Conservation (phyloP, 92 coral and sea anemone genomes). For the Umimayanthus chanpuru region DNA sequence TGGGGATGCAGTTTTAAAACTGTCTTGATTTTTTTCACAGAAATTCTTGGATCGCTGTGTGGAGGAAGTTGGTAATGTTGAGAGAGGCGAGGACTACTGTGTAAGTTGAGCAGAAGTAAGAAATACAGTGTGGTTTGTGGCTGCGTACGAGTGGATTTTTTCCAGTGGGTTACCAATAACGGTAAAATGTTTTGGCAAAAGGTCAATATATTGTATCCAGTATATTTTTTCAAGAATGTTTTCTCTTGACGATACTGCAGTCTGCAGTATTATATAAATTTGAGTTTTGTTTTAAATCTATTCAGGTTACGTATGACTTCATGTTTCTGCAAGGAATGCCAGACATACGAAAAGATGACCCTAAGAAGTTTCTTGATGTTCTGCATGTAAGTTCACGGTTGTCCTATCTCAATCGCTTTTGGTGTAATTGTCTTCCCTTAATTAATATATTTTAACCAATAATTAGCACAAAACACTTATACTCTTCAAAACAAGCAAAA, state of each 20-base stretch:
- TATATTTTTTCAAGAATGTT: too few species aligned
- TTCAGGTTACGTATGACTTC: constrained; percentile 82
- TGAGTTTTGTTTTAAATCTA: neutral
- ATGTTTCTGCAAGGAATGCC: constrained; percentile 94
- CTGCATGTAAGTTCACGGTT: constrained; percentile 63
- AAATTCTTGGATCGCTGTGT: constrained; percentile 83
- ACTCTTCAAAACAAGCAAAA: neutral
- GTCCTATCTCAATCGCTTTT: neutral
- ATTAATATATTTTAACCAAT: too few species aligned
- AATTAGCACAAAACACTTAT: neutral
- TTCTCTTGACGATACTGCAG: neutral
- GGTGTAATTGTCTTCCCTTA: too few species aligned
- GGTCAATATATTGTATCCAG: too few species aligned
- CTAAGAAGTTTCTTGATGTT: constrained; percentile 81
- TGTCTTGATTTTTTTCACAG: constrained; percentile 29
- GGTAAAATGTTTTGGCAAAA: neutral
- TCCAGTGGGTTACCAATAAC: neutral
- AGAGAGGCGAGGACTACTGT: constrained; percentile 71
- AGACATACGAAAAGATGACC: constrained; percentile 84
- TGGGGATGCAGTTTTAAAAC: neutral
- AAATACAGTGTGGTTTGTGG: neutral
- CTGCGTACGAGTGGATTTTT: neutral
- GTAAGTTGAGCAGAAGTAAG: constrained; percentile 45
- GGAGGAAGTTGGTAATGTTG: constrained; percentile 68
- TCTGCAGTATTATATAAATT: neutral